These are phyloP conservation scores for Parus major DNA, from an alignment of 2,113 vertebrate genomes.

Conservation along the genomic window DNA sequence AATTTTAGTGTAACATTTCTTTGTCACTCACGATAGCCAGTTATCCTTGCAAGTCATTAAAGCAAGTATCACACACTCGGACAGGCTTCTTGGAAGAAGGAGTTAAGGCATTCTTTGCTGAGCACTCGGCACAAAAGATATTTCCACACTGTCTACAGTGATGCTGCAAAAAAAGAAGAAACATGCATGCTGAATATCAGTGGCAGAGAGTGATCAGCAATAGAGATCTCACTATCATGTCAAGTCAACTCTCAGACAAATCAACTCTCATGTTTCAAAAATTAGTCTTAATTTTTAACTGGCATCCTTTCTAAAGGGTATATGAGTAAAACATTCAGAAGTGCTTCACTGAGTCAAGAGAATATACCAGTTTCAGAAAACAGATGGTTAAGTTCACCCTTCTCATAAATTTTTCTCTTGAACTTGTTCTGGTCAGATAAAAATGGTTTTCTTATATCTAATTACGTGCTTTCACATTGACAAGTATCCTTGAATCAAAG, in stretches of 20 bases:
- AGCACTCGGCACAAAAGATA: conserved; percentile 97
- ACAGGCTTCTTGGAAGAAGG: conserved; percentile 98
- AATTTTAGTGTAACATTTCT: conserved; percentile 60
- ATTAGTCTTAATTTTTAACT: background rate
- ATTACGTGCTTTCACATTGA: background rate
- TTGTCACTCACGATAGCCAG: conserved; percentile 31
- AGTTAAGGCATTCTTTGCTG: conserved; percentile 90
- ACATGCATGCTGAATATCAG: background rate
- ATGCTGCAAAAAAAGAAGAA: conserved; percentile 80
- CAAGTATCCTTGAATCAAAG: background rate
- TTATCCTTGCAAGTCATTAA: conserved; percentile 92
- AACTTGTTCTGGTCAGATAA: background rate
- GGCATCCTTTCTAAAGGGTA: background rate
- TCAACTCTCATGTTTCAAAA: background rate
- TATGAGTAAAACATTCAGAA: background rate
- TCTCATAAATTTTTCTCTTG: background rate
- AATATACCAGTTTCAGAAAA: background rate
- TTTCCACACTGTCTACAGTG: conserved; percentile 98
- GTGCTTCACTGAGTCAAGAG: background rate
- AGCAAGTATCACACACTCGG: conserved; percentile 93
- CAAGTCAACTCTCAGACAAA: background rate
- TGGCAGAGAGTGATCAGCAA: background rate
- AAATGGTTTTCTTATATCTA: background rate
- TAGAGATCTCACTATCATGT: background rate
- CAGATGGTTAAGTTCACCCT: background rate